Conservation (phyloP, 2,113 vertebrate species). For the Paradoxurus hermaphroditus region DNA sequence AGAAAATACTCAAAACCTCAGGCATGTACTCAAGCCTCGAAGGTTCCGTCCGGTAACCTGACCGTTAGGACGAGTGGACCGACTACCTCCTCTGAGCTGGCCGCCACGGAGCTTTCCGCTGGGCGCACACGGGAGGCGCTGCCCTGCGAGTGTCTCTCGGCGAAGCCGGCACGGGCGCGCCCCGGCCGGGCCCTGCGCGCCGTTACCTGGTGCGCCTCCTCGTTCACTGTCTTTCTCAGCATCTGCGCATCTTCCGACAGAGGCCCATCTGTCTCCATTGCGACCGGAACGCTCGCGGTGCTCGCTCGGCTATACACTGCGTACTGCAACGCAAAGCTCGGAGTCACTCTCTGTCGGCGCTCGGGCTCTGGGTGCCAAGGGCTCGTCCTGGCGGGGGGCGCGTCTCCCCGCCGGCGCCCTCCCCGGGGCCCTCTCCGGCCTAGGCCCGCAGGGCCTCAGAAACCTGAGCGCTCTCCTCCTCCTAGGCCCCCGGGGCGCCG, state of each 20-base stretch:
- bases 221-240: slow-evolving; percentile 92
- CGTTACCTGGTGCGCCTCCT: slow-evolving; percentile 93
- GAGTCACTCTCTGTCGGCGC: slow-evolving; percentile 60
- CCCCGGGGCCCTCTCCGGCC: background rate
- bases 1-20: background rate
- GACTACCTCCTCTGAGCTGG: fast-evolving
- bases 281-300: slow-evolving; percentile 88
- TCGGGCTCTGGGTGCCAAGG: background rate
- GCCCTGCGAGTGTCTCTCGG: background rate
- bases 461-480: background rate
- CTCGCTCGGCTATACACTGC: slow-evolving; percentile 86
- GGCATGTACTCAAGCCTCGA: background rate
- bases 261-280: slow-evolving; percentile 95
- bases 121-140: background rate
- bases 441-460: background rate
- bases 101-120: fast-evolving
- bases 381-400: background rate
- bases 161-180: background rate
- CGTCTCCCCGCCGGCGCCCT: fast-evolving
- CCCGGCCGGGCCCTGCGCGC: slow-evolving; percentile 44
- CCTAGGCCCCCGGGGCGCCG: background rate
- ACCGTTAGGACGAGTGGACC: background rate
- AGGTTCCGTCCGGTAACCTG: background rate
- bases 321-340: slow-evolving; percentile 89
- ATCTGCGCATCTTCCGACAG: slow-evolving; percentile 92